These are phyloP conservation scores for Xenus cinereus DNA, from an alignment of 2,113 vertebrate genomes.

Conservation along the genomic window DNA sequence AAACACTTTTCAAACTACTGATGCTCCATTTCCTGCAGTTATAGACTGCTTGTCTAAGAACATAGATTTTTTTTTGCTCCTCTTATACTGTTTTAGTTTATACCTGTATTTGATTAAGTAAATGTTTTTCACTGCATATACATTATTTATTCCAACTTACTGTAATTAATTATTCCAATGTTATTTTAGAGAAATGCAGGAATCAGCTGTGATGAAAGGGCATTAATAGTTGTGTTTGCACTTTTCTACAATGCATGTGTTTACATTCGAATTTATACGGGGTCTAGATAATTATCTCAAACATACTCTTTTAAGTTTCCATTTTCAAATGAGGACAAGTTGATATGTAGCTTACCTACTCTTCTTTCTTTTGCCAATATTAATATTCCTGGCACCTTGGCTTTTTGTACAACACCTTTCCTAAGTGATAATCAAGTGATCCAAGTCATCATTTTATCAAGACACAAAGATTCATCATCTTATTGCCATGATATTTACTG, in stretches of 20 bases:
- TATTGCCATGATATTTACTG: slow-evolving; percentile 40
- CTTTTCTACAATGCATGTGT: neutral
- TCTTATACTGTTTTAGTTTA: neutral
- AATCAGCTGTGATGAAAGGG: neutral
- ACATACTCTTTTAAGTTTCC: neutral
- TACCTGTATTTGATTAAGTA: neutral
- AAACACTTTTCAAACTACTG: neutral
- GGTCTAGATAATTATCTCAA: neutral
- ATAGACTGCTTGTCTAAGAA: neutral
- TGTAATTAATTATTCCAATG: neutral
- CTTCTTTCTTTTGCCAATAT: neutral
- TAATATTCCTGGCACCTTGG: neutral
- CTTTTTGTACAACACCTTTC: neutral
- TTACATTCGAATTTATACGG: neutral
- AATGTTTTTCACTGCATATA: neutral
- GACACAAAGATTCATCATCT: slow-evolving; percentile 45
- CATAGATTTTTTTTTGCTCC: neutral
- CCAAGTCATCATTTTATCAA: slow-evolving; percentile 2
- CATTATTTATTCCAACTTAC: neutral
- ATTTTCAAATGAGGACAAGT: neutral
- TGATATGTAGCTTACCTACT: neutral
- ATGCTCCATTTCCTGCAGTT: neutral
- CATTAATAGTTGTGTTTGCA: neutral
- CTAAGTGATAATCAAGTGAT: slow-evolving; percentile 10
- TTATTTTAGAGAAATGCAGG: neutral